Base-by-base conservation (phyloP, 2,888 invertebrate genomes). In the Drosophila neotestacea region DNA sequence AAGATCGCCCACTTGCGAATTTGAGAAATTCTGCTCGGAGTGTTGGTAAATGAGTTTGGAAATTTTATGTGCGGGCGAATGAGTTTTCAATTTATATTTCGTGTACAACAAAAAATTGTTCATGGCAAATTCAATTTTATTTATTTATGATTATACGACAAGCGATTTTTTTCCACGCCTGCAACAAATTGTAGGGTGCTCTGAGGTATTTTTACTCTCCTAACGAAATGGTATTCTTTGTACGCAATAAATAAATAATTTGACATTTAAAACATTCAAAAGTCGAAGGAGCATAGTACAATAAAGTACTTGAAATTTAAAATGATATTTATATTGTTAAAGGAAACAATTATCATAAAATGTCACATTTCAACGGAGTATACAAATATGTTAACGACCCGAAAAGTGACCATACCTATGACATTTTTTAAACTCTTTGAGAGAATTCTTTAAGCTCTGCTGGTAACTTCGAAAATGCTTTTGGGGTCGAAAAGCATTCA, bases 11-110 rank as follows among this genome's bases (percentile, higher is more conserved):
- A 61, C 79, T 69, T 73, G 69, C 61, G 70, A 70, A 65, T 81
- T 85, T 85, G 81, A 83, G 77, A 88, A 88, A 83, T 81, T 73
- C 63, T 77, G 69, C 67, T 63, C 66, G 78, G 75, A 77, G 82
- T 83, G 80, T 76, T 85, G 80, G 88, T 77, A 78, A 82, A 88
- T 85, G 85, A 85, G 88, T 85, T 82, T 82, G 68, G 73, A 83
- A 77, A 77, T 88, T 88, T 82, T 70, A 79, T 83, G 74, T 76
- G 81, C 84, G 85, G 80, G 48, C 88, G 88, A 83, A 85, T 85
- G 86, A 81, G 88, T 85, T 88, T 85, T 83, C 86, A 88, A 88
- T 88, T 86, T 88, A 86, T 86, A 65, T 84, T 86, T 84, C 69
- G 65, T 65, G 50, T 62, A 34, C 62, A n/a, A 61, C 30, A 38